Conservation (phyloP, 1,140 invertebrate species). For the Watersipora subatra region DNA sequence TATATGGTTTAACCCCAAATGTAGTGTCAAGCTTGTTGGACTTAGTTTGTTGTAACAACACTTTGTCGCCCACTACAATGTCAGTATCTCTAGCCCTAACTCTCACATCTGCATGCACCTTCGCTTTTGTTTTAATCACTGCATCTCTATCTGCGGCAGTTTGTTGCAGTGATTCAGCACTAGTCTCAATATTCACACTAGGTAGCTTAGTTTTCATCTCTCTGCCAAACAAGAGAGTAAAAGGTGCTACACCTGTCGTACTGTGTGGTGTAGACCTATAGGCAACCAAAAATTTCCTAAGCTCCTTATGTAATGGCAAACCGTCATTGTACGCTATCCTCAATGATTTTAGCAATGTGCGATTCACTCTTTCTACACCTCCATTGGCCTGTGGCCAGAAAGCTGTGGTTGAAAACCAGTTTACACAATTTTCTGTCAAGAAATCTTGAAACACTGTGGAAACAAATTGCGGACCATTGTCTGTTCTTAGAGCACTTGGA, state of each 20-base stretch:
- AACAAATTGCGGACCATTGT: neutral
- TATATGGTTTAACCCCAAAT: constrained; percentile 9
- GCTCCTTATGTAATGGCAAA: constrained; percentile 12
- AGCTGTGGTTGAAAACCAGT: constrained; percentile 9
- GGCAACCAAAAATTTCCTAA: constrained; percentile 12
- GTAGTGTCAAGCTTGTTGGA: constrained; percentile 10
- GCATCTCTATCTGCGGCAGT: constrained; percentile 8
- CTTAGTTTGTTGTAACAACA: constrained; percentile 10
- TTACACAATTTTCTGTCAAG: constrained; percentile 10
- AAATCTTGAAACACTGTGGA: constrained; percentile 9
- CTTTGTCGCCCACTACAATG: constrained; percentile 10
- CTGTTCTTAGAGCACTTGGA: constrained; percentile 2
- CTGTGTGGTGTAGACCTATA: constrained; percentile 17
- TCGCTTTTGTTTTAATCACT: constrained; percentile 11
- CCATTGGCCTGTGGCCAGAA: constrained; percentile 17
- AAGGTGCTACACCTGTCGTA: constrained; percentile 13
- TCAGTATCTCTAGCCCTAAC: constrained; percentile 6
- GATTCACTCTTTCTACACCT: constrained; percentile 17
- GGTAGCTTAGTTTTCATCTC: constrained; percentile 14
- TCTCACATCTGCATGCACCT: constrained; percentile 8
- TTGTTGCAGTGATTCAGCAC: neutral
- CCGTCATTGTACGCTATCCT: constrained; percentile 14
- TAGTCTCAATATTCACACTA: neutral
- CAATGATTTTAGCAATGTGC: constrained; percentile 15
- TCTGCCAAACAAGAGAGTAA: constrained; percentile 12